Evolutionary conservation across 2,113 vertebrate species (phyloP), one percentile per base, ranked within the genome.

Genomic region (Edolisoma coerulescens): DNA sequence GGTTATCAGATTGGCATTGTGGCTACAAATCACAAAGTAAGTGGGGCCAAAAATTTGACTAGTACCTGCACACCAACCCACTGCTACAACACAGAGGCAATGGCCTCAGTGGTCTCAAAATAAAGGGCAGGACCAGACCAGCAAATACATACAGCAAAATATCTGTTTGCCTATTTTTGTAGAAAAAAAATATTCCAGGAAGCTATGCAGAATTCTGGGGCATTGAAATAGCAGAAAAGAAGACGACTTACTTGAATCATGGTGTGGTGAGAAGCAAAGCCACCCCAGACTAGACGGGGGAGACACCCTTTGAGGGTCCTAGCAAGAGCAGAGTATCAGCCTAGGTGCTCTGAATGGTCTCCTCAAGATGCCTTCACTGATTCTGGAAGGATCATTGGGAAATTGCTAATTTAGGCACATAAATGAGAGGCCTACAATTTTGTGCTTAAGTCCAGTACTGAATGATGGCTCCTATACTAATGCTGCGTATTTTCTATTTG

Each of bases 311-410:
- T 44, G 28, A 79, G 6, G 19, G 18, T 57, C 42, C 16, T 35
- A 27, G 12, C 11, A 67, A 24, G 13, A 57, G 27, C 28, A 64
- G 11, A 63, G n/a, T 37, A 68, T 22, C 24, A 60, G 6, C 6
- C 22, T n/a, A 28, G 4, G 28, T 69, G 24, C 7, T 73, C 22
- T 37, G 41, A 79, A 73, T 35, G 10, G 11, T 69, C 20, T 82
- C 13, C 24, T 83, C 0, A 0, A 69, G 22, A 56, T 44, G 5
- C 57, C 30, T 42, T 78, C n/a, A 33, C 7, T 77, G n/a, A 49
- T n/a, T 83, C 41, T 65, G 30, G 45, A 45, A 49, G 5, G 37
- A 61, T 63, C 12, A 42, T 18, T 64, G 27, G 9, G 30, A 87
- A 87, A 61, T 30, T 71, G 1, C 2, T 73, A 30, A 50, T 63